phyloP scores from a whole-genome alignment of 2,113 vertebrate species.

The Falcunculus frontatus region DNA sequence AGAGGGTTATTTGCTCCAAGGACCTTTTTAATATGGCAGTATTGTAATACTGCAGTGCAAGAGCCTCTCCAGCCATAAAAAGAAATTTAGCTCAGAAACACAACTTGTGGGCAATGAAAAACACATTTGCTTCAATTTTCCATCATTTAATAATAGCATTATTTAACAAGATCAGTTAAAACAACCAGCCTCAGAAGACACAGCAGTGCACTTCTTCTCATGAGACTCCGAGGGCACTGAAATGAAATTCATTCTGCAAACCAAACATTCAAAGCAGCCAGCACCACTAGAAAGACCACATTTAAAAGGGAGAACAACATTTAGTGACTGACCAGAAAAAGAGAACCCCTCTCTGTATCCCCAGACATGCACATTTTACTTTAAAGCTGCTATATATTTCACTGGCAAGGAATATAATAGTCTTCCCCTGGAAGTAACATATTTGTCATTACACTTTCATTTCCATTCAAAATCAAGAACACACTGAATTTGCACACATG shows the following conservation, averaged over 20 bases:
- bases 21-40: constrained; percentile 83
- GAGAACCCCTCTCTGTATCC: neutral
- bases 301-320: neutral
- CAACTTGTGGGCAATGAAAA: constrained; percentile 63
- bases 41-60: constrained; percentile 76
- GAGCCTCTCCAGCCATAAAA: constrained; percentile 47
- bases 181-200: constrained; percentile 19
- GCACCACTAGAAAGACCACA: neutral
- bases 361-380: neutral
- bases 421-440: neutral
- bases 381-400: neutral
- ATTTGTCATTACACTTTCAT: neutral
- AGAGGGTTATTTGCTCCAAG: constrained; percentile 64
- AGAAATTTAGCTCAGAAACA: constrained; percentile 45
- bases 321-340: neutral
- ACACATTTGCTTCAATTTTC: constrained; percentile 17
- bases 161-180: constrained; percentile 43
- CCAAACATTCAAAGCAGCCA: constrained; percentile 11
- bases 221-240: neutral
- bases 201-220: neutral
- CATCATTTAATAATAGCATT: constrained; percentile 47
- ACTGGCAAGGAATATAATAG: neutral
- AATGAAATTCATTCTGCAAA: constrained; percentile 39
- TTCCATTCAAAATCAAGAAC: constrained; percentile 15
- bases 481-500: neutral